These are phyloP conservation scores for Vesta saturnalis DNA, from an alignment of 2,888 invertebrate genomes.

Conservation along the genomic window DNA sequence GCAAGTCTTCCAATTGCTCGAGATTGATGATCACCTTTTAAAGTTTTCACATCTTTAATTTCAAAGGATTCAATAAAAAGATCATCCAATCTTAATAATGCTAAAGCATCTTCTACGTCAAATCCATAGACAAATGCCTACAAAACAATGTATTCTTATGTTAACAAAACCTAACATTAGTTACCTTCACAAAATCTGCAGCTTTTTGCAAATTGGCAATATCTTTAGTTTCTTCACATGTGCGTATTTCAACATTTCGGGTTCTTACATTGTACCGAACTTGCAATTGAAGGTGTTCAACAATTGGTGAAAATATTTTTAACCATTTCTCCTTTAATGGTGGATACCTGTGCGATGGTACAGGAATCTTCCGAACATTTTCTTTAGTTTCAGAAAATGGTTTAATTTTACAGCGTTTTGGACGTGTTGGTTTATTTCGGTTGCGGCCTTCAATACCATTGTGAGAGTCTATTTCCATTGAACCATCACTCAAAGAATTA, in stretches of 20 bases:
- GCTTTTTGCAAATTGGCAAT: constrained; percentile 94
- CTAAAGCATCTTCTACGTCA: constrained; percentile 96
- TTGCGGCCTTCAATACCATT: constrained; percentile 70
- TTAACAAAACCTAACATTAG: not conserved
- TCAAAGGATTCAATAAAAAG: constrained; percentile 97
- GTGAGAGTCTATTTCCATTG: constrained; percentile 75
- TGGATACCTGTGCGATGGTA: constrained; percentile 94
- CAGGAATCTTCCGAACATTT: constrained; percentile 78
- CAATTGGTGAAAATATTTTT: constrained; percentile 95
- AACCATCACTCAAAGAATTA: constrained; percentile 64
- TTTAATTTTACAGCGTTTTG: constrained; percentile 49
- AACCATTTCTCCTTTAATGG: constrained; percentile 97
- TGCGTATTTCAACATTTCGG: constrained; percentile 87
- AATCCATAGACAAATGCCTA: constrained; percentile 94
- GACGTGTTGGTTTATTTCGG: constrained; percentile 56
- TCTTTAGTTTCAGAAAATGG: constrained; percentile 65
- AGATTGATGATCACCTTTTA: constrained; percentile 95
- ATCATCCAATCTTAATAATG: constrained; percentile 93
- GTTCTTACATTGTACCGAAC: constrained; percentile 93
- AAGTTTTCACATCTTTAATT: constrained; percentile 93
- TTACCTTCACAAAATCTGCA: constrained; percentile 91
- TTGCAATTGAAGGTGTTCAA: constrained; percentile 94
- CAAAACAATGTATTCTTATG: constrained; percentile 25
- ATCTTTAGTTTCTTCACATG: constrained; percentile 77
- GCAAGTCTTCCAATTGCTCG: constrained; percentile 97